These are phyloP conservation scores for Nettapus auritus DNA, from an alignment of 2,113 vertebrate species.

Conservation along the genomic window DNA sequence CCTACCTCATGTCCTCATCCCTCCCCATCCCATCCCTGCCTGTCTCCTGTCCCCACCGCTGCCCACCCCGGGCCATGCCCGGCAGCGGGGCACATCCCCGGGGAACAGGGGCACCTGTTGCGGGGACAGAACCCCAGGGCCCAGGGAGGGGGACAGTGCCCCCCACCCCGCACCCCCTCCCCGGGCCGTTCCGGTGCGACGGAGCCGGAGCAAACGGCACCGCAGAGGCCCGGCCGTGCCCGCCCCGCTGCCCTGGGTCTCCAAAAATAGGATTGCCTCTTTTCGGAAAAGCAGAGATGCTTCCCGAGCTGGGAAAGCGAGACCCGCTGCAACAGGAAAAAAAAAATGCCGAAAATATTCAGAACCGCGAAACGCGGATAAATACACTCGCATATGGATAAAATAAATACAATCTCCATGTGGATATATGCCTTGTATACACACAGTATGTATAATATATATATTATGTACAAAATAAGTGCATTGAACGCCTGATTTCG, in stretches of 20 bases:
- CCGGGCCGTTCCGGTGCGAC: background rate
- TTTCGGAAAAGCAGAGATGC: background rate
- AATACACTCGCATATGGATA: background rate
- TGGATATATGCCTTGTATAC: fast-evolving
- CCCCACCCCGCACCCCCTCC: background rate
- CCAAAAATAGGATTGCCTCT: background rate
- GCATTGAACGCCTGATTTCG: fast-evolving
- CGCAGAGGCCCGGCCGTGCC: background rate
- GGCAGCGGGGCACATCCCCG: background rate
- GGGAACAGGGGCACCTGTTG: too few relatives aligned
- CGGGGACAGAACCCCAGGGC: too few relatives aligned
- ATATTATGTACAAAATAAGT: background rate
- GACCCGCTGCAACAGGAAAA: background rate
- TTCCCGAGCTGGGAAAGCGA: background rate
- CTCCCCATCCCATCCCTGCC: too few relatives aligned
- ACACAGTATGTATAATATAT: too few relatives aligned
- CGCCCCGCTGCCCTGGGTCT: background rate
- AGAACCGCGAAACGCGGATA: background rate
- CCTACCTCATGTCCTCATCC: too few relatives aligned
- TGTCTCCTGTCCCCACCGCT: fast-evolving
- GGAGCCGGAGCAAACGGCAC: background rate
- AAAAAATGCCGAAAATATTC: background rate
- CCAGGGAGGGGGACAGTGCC: background rate
- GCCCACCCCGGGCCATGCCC: background rate
- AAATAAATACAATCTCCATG: background rate